phyloP scores from a whole-genome alignment of 1,140 invertebrate genomes.

The Macrocentrus cingulum region DNA sequence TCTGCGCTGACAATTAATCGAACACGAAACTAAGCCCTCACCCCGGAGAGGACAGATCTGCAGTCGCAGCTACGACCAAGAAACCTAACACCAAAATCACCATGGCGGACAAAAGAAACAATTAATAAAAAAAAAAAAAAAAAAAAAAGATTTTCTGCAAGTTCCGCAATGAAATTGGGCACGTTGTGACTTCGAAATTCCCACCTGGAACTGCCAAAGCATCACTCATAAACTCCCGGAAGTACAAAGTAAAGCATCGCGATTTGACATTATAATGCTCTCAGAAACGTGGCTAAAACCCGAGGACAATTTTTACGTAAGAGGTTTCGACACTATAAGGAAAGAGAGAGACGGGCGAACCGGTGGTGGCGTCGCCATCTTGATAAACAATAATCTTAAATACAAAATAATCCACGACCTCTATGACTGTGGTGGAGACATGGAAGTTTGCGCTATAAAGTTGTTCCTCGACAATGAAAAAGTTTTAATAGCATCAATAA shows the following conservation, averaged over 20 bases:
- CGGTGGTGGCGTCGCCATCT: constrained; percentile 26
- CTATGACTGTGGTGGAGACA: neutral
- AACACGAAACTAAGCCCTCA: too few species aligned
- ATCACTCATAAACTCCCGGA: constrained; percentile 21
- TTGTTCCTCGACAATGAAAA: neutral
- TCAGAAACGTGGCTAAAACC: constrained; percentile 26
- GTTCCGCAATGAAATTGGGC: neutral
- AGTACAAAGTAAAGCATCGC: neutral
- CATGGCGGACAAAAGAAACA: neutral
- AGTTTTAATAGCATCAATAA: too few species aligned
- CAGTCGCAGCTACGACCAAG: too few species aligned
- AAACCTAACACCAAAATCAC: too few species aligned
- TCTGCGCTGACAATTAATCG: too few species aligned
- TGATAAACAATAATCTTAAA: constrained; percentile 22
- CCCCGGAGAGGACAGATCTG: too few species aligned
- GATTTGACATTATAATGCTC: constrained; percentile 23
- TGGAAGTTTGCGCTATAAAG: constrained; percentile 8
- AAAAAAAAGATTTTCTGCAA: too few species aligned
- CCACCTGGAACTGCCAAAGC: constrained; percentile 27
- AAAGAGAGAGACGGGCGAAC: constrained; percentile 6
- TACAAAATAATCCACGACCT: neutral
- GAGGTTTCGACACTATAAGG: constrained; percentile 18
- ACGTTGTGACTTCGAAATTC: constrained; percentile 8
- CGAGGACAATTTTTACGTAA: constrained; percentile 5
- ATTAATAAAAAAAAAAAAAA: too few species aligned